Evolutionary conservation across 2,113 vertebrate species (phyloP), one percentile per base, ranked within the genome.

Genomic region (Halcyon malimbica): DNA sequence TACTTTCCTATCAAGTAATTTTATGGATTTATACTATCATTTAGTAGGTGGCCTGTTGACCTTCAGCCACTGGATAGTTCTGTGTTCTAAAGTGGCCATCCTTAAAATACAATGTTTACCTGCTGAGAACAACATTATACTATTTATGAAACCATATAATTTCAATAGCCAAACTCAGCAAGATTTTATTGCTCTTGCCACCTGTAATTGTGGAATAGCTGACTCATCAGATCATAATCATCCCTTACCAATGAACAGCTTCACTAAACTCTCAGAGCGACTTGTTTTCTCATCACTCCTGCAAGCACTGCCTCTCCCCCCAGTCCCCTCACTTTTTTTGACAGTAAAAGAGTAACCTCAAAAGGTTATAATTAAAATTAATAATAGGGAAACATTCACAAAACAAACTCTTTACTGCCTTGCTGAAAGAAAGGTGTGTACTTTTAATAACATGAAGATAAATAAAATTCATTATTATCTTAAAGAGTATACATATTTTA

Each of bases 101-200:
- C 93, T 97, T 97, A 98, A 98, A 97, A 97, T 96, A 94, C 70
- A 97, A 91, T 85, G 93, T 97, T 97, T 96, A 96, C 96, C 96
- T 93, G 87, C 97, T 94, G 94, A 97, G 97, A 97, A 97, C 83
- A 97, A 97, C 89, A 94, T 97, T 97, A 97, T 86, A 89, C 95
- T 98, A 89, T 97, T 98, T 98, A 97, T 98, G 94, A 98, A 98
- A 97, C 95, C 93, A 94, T 97, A 96, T 96, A 93, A 98, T 97
- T 97, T 96, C 96, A 97, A 81, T 94, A 97, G 94, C 87, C 97
- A 97, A 97, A 97, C 95, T 98, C 98, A 98, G 98, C 97, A 98
- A 97, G 97, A 98, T 98, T 98, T 98, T 98, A 98, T 94, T 97
- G 94, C 95, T 90, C 57, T 95, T 88, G 96, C 95, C 96, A 97